A percentile compares a stretch with the other conserved stretches of the same genome.
Conservation (phyloP, 2,888 invertebrate species). For the Eupithecia centaureata region DNA sequence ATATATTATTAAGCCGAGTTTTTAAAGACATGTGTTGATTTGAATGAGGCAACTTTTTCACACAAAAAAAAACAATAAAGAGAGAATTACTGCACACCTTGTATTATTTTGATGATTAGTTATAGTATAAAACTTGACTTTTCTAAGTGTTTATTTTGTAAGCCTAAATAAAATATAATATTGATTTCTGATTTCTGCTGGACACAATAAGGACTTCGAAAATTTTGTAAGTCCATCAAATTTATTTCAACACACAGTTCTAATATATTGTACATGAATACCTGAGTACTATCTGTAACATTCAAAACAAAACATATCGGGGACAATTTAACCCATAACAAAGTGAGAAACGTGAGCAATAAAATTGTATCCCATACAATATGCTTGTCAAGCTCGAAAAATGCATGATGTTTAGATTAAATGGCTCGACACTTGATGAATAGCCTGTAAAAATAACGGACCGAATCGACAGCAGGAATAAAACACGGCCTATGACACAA, state of each 20-base stretch:
- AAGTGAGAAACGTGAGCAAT: conserved; percentile 42
- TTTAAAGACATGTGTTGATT: conserved; percentile 2
- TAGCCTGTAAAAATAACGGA: conserved; percentile 63
- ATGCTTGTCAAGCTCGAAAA: conserved; percentile 61
- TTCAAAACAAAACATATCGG: conserved; percentile 20
- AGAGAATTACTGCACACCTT: too few relatives aligned
- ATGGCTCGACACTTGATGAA: conserved; percentile 71
- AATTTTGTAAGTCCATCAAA: too few relatives aligned
- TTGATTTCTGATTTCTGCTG: too few relatives aligned
- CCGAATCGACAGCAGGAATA: conserved; percentile 62
- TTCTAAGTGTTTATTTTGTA: too few relatives aligned
- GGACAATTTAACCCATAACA: conserved; percentile 37
- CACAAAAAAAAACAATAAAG: too few relatives aligned
- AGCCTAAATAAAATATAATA: too few relatives aligned
- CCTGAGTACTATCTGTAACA: conserved; percentile 7
- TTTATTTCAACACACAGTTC: neutral
- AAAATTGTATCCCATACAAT: conserved; percentile 55
- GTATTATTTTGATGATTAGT: too few relatives aligned
- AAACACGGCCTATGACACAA: conserved; percentile 49
- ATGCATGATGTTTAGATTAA: conserved; percentile 73
- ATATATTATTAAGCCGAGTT: too few relatives aligned
- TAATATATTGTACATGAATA: neutral
- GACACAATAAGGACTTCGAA: too few relatives aligned
- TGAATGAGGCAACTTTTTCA: neutral
- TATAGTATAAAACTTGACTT: too few relatives aligned